Evolutionary conservation across 2,888 invertebrate species (phyloP).

Genomic region (Agonopterix subpropinquella): DNA sequence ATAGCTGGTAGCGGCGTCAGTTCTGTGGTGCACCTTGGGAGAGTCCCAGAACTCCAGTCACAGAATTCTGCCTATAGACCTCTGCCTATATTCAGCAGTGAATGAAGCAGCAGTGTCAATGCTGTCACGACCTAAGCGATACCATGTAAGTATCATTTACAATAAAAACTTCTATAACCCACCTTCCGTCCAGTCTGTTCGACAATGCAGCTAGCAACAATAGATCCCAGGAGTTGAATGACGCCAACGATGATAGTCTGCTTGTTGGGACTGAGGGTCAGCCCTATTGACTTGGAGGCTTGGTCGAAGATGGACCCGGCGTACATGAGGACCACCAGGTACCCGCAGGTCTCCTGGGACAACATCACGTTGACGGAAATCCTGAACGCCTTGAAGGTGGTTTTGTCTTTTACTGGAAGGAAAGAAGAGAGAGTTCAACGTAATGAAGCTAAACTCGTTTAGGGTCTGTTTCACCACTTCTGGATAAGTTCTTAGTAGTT

Average conservation of each 20-base stretch:
- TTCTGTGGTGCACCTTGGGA: no score
- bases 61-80: no score
- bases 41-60: no score
- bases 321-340: conserved; percentile 68
- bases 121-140: no score
- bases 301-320: conserved; percentile 67
- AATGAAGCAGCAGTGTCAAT: no score
- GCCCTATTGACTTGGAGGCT: conserved; percentile 57
- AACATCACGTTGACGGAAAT: conserved; percentile 66
- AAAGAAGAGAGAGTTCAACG: neutral
- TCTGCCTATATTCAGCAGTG: no score
- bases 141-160: no score
- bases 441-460: neutral
- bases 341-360: conserved; percentile 66
- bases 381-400: conserved; percentile 64
- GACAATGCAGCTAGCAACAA: conserved; percentile 65
- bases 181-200: conserved; percentile 68
- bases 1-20: no score
- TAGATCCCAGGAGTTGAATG: conserved; percentile 59
- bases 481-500: no score
- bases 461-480: no score
- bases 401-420: conserved; percentile 60
- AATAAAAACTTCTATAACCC: conserved; percentile 20
- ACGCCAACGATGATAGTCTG: conserved; percentile 65
- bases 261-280: conserved; percentile 63